phyloP scores from a whole-genome alignment of 2,888 invertebrate genomes.

The Caenorhabditis sp. region DNA sequence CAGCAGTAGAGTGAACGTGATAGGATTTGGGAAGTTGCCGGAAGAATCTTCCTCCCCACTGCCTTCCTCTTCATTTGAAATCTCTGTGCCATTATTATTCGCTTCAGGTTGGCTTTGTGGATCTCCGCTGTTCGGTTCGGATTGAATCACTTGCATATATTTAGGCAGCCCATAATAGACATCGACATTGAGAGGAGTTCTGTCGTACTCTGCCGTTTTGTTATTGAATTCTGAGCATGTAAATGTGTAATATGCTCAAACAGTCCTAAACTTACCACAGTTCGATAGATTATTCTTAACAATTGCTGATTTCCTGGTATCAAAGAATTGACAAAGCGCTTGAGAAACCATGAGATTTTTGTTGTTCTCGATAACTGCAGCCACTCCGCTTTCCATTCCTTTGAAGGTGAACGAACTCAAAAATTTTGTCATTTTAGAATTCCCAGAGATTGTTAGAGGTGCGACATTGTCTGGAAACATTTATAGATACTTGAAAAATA shows the following conservation, averaged over 20 bases:
- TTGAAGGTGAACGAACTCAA: not conserved
- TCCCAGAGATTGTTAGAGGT: conserved; percentile 4
- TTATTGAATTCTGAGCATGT: not conserved
- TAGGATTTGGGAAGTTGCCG: no score
- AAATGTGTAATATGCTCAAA: no score
- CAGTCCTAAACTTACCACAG: no score
- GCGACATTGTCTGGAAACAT: not conserved
- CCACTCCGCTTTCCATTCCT: conserved; percentile 2
- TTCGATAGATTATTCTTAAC: not conserved
- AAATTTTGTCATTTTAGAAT: not conserved
- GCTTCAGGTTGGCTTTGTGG: not conserved
- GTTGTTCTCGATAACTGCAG: conserved; percentile 19
- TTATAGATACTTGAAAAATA: not conserved
- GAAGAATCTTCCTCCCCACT: not conserved
- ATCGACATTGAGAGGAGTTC: not conserved
- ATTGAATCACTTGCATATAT: not conserved
- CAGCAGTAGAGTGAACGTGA: no score
- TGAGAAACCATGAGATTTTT: not conserved
- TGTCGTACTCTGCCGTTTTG: not conserved
- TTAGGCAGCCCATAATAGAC: not conserved
- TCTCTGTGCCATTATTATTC: not conserved
- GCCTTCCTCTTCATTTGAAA: not conserved
- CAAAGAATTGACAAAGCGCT: not conserved
- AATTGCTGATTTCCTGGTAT: not conserved
- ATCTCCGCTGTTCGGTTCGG: not conserved